Evolutionary conservation across 2,113 vertebrate species (phyloP).

Genomic region (Garra rufa): DNA sequence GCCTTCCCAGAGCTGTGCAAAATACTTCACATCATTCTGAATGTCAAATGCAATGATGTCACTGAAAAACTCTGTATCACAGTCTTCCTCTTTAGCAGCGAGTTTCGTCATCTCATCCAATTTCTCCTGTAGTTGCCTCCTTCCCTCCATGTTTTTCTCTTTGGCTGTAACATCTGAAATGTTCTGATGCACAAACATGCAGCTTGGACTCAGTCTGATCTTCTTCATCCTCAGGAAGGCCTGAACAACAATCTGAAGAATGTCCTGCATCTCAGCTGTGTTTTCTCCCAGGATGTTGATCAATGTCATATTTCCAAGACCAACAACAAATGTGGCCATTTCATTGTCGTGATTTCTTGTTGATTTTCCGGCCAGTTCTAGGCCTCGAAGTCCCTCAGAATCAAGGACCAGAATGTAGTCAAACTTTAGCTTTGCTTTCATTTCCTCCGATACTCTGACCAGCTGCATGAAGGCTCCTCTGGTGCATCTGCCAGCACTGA

Average conservation of each 20-base stretch:
- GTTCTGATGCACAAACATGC: not conserved
- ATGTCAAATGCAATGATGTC: slow-evolving; percentile 44
- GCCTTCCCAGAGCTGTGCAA: slow-evolving; percentile 5
- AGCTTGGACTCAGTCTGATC: not conserved
- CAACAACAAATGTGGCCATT: slow-evolving; percentile 72
- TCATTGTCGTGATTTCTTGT: slow-evolving; percentile 68
- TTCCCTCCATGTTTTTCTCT: not conserved
- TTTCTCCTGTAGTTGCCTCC: not conserved
- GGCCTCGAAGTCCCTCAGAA: not conserved
- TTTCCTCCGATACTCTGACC: slow-evolving; percentile 56
- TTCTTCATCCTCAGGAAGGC: slow-evolving; percentile 2
- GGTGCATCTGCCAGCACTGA: slow-evolving; percentile 3
- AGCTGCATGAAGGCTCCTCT: slow-evolving; percentile 67
- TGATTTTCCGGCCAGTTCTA: slow-evolving; percentile 45
- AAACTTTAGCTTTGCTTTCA: slow-evolving; percentile 30
- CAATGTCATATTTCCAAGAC: slow-evolving; percentile 69
- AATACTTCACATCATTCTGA: not conserved
- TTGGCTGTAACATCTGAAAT: not conserved
- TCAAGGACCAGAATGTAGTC: not conserved
- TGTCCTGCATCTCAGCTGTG: not conserved
- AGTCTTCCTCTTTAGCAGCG: not conserved
- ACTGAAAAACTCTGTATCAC: slow-evolving; percentile 57
- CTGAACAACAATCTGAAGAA: not conserved
- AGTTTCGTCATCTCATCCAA: not conserved
- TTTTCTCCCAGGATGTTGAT: slow-evolving; percentile 72